Evolutionary conservation across 2,888 invertebrate genomes (phyloP), one percentile per base, ranked within the genome.

Genomic region (Drosophila nr. medialis): DNA sequence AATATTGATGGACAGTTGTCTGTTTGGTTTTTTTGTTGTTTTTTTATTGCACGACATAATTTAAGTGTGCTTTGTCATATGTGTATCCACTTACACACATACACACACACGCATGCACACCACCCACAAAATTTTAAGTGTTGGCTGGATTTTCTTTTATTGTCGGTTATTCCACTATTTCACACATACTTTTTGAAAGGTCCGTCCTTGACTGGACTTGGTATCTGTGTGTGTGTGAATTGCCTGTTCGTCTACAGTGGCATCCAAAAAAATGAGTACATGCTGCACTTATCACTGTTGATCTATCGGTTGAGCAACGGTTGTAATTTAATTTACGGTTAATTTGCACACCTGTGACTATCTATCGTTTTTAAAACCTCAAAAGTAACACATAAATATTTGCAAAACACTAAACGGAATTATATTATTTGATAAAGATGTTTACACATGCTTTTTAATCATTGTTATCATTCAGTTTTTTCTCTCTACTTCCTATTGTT

Each of bases 11-110:
- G 63, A 38, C 53, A 61, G 27, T 70, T 75, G 50, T 36, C 58
- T 60, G 13, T 38, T 71, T 42, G 54, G n/a, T 49, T 64, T 59
- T 53, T 32, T 48, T 58, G 32, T 66, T 66, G 42, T 70, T 61
- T 68, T 64, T 59, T 70, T 72, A 79, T 74, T 86, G 79, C 67
- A 74, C 75, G 82, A 81, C 80, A 87, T 82, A 77, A 81, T 84
- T 83, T 72, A 54, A 89, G 76, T 75, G 79, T 75, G 75, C 68
- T 66, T 71, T 32, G 66, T 70, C 75, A 76, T 45, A 55, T 51
- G 60, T 54, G 30, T 58, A 34, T 50, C 60, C 40, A 62, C 70
- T 40, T 42, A 38, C 71, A 59, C 65, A 69, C 38, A 65, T 58
- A 56, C 40, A 55, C 27, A 63, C 40, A 56, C 34, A 63, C 45